Percentiles rank a stretch among this genome's conserved stretches.
Evolutionary conservation across 2,797 vertebrate genomes (phyloP).

Genomic region (Tapirus indicus): DNA sequence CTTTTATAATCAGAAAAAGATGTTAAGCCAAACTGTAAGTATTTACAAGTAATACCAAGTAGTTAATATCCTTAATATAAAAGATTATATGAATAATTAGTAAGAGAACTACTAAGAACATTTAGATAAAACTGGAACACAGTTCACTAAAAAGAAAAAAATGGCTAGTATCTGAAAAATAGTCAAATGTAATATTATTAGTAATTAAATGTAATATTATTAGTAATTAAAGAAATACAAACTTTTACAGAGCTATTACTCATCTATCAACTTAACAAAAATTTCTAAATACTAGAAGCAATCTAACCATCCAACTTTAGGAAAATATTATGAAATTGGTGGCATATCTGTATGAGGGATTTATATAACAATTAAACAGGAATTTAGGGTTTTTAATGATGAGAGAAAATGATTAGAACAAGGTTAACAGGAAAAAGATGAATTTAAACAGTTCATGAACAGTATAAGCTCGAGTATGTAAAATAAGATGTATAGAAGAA

Average conservation of each 20-base stretch:
- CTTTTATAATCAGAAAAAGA: constrained; percentile 50
- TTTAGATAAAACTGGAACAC: neutral
- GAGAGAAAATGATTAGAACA: constrained; percentile 16
- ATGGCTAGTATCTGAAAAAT: constrained; percentile 17
- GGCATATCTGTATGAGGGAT: neutral
- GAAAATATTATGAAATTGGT: neutral
- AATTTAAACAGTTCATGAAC: neutral
- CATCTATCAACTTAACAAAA: neutral
- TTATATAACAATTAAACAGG: neutral
- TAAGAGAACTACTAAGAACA: neutral
- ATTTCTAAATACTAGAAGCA: constrained; percentile 3
- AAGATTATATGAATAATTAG: neutral
- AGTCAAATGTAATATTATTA: neutral
- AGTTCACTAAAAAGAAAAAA: constrained; percentile 43
- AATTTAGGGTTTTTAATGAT: constrained; percentile 9
- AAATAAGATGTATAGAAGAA: constrained; percentile 12
- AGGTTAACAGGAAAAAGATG: neutral
- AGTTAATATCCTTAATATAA: neutral
- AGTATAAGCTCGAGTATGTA: neutral
- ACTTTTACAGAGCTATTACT: constrained; percentile 6
- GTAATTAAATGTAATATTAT: neutral
- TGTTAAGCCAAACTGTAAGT: neutral
- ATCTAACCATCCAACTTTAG: neutral
- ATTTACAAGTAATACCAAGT: constrained; percentile 4
- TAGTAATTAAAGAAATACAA: constrained; percentile 18